Conservation (phyloP, 1,140 invertebrate genomes). For the Tetramorium alpestre region DNA sequence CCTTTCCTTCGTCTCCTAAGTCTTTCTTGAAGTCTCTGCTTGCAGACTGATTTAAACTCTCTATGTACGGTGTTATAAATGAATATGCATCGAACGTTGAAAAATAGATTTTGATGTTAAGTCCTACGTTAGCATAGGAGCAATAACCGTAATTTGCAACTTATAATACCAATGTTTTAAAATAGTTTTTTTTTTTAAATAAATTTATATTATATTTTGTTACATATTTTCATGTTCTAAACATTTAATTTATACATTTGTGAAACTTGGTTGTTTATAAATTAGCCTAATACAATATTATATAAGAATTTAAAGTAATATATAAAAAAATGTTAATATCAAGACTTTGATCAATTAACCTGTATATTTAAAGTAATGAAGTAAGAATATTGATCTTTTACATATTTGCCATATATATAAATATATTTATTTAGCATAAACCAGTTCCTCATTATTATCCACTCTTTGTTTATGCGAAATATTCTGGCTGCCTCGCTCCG, state of each 20-base stretch:
- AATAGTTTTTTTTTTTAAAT: background rate
- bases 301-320: background rate
- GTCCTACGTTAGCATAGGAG: background rate
- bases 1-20: conserved; percentile 18
- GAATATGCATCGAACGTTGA: background rate
- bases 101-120: background rate
- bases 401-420: background rate
- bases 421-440: background rate
- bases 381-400: background rate
- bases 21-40: conserved; percentile 30
- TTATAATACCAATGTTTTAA: background rate
- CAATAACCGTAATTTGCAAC: background rate
- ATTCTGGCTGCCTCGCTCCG: background rate
- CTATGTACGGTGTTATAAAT: background rate
- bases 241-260: background rate
- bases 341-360: background rate
- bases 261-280: background rate
- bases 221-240: background rate
- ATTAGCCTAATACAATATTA: background rate
- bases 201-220: background rate
- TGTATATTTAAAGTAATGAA: background rate
- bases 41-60: conserved; percentile 4
- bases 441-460: background rate
- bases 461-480: background rate
- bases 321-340: background rate